Evolutionary conservation across 2,888 invertebrate genomes (phyloP).

Genomic region (Drosophila phalerata): DNA sequence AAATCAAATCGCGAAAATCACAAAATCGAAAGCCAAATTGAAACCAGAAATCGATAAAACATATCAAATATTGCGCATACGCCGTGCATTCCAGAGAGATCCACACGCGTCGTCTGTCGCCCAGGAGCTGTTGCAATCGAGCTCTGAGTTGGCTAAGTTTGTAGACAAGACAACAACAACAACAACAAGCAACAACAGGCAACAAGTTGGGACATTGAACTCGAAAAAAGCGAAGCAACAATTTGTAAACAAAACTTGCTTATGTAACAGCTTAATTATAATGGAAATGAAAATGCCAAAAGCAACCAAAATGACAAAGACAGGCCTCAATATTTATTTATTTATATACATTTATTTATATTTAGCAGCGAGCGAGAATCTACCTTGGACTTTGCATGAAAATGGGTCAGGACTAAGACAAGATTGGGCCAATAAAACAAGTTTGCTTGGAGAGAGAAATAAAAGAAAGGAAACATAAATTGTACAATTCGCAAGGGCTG

Average conservation of each 20-base stretch:
- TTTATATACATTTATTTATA: neutral
- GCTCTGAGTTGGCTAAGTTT: slow-evolving; percentile 2
- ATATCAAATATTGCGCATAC: slow-evolving; percentile 64
- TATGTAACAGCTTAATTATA: slow-evolving; percentile 78
- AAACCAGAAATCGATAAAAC: slow-evolving; percentile 35
- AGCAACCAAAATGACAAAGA: slow-evolving; percentile 30
- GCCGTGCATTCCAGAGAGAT: slow-evolving; percentile 70
- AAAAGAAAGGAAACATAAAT: slow-evolving; percentile 66
- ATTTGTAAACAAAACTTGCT: slow-evolving; percentile 78
- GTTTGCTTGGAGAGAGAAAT: slow-evolving; percentile 13
- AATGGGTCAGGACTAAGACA: slow-evolving; percentile 59
- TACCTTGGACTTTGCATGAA: slow-evolving; percentile 28
- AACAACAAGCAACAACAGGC: neutral
- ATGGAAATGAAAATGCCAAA: slow-evolving; percentile 74
- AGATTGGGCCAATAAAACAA: slow-evolving; percentile 24
- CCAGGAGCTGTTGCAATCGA: slow-evolving; percentile 76
- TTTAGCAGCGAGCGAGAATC: slow-evolving; percentile 24
- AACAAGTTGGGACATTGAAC: slow-evolving; percentile 76
- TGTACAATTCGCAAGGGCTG: slow-evolving; percentile 42
- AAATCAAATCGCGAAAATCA: slow-evolving; percentile 37
- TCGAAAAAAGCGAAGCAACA: slow-evolving; percentile 70
- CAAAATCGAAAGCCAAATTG: slow-evolving; percentile 30
- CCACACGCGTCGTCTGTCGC: slow-evolving; percentile 38
- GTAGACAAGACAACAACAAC: slow-evolving; percentile 12
- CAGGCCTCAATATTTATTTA: slow-evolving; percentile 8